phyloP scores from a whole-genome alignment of 1,140 invertebrate genomes.

The Temnothorax longispinosus region DNA sequence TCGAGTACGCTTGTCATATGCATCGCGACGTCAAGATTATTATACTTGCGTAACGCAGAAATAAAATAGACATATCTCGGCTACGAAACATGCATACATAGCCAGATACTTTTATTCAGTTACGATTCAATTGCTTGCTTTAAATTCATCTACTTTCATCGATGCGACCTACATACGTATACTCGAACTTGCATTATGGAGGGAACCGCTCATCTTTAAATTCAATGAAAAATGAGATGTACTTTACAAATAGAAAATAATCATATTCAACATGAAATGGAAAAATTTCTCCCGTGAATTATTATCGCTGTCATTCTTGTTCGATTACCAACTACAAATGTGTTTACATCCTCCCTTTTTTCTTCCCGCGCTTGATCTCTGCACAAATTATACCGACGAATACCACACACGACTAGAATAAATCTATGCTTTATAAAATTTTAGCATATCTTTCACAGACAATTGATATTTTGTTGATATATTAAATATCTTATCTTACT shows the following conservation, averaged over 20 bases:
- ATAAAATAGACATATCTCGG: slow-evolving; percentile 10
- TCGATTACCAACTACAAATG: background rate
- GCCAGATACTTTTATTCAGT: slow-evolving; percentile 22
- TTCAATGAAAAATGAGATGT: slow-evolving; percentile 41
- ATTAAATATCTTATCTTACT: background rate
- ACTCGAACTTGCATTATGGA: slow-evolving; percentile 39
- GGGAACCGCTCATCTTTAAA: slow-evolving; percentile 44
- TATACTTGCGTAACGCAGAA: slow-evolving; percentile 9
- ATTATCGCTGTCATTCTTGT: slow-evolving; percentile 12
- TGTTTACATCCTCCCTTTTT: background rate
- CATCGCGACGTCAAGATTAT: slow-evolving; percentile 17
- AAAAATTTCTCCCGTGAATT: background rate
- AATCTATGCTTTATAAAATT: slow-evolving; percentile 9
- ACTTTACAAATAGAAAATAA: slow-evolving; percentile 21
- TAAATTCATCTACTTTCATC: slow-evolving; percentile 49
- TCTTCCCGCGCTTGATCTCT: background rate
- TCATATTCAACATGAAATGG: background rate
- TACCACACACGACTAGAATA: background rate
- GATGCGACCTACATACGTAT: slow-evolving; percentile 39
- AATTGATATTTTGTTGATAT: background rate
- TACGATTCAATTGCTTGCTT: slow-evolving; percentile 39
- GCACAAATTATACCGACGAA: background rate
- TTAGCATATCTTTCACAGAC: background rate
- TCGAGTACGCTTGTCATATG: slow-evolving; percentile 13
- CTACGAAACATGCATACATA: background rate